These are phyloP conservation scores for Galemys pyrenaicus DNA, from an alignment of 2,113 vertebrate species.

Conservation along the genomic window DNA sequence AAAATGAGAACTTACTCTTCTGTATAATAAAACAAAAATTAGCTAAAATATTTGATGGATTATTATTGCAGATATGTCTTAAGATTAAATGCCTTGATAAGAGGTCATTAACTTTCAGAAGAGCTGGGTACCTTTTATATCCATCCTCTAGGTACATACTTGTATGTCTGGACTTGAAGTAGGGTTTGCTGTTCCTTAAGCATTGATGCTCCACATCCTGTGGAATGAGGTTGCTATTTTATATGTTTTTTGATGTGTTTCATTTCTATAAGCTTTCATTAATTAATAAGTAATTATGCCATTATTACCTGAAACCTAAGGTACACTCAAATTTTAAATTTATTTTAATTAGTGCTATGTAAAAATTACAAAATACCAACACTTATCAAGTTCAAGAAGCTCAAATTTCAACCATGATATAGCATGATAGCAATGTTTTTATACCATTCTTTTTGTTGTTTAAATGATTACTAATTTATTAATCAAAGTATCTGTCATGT, in stretches of 20 bases:
- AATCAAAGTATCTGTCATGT: not conserved
- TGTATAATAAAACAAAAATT: not conserved
- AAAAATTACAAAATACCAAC: not conserved
- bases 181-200: not conserved
- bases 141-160: not conserved
- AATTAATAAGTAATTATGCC: not conserved
- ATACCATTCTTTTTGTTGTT: not conserved
- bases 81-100: not conserved
- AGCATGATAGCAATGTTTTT: not conserved
- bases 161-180: not conserved
- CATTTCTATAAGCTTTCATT: not conserved
- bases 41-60: not conserved
- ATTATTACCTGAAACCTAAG: not conserved
- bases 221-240: not conserved
- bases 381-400: not conserved
- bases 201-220: not conserved
- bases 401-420: not conserved
- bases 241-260: not conserved
- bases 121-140: not conserved
- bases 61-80: not conserved
- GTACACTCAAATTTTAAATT: not conserved
- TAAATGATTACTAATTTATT: not conserved
- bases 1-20: not conserved
- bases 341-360: not conserved
- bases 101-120: not conserved